A percentile compares a stretch with the other conserved stretches of the same genome.
Evolutionary conservation across 2,797 vertebrate genomes (phyloP).

Genomic region (Megaceryle alcyon): DNA sequence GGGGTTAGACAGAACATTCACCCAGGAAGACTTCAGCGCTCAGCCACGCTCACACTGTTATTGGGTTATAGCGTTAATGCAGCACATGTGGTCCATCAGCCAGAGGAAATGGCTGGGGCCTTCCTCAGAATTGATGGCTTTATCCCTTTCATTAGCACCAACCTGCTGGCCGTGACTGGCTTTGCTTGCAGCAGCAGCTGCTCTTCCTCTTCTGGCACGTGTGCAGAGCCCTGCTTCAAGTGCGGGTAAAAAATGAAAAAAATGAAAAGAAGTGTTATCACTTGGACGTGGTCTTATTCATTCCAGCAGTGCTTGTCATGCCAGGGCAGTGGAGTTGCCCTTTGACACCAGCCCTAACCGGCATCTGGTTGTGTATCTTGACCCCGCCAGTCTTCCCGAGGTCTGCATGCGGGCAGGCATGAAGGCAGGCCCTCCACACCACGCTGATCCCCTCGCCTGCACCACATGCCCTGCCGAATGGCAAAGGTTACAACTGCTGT

Average conservation of each 20-base stretch:
- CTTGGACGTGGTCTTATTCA: not conserved
- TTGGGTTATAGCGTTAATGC: not conserved
- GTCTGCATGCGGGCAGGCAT: not conserved
- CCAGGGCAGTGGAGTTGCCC: not conserved
- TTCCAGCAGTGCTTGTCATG: not conserved
- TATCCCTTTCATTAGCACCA: not conserved
- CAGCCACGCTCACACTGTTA: not conserved
- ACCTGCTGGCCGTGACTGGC: not conserved
- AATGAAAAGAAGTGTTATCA: no score
- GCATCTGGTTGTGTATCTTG: not conserved
- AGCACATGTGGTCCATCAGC: not conserved
- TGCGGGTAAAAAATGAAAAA: not conserved
- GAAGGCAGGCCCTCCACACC: not conserved
- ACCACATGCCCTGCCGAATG: not conserved
- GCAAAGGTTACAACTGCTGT: not conserved
- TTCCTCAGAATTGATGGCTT: not conserved
- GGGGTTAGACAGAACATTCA: not conserved
- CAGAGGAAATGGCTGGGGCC: not conserved
- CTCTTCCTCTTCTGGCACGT: not conserved
- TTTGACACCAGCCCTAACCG: not conserved
- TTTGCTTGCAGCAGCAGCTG: not conserved
- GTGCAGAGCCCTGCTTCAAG: not conserved
- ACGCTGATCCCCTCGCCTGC: fast-evolving
- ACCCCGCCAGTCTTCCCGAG: not conserved
- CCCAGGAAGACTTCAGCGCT: not conserved